Percentiles rank a stretch among this genome's conserved stretches.
phyloP scores from a whole-genome alignment of 2,113 vertebrate species.

The Athene noctua region DNA sequence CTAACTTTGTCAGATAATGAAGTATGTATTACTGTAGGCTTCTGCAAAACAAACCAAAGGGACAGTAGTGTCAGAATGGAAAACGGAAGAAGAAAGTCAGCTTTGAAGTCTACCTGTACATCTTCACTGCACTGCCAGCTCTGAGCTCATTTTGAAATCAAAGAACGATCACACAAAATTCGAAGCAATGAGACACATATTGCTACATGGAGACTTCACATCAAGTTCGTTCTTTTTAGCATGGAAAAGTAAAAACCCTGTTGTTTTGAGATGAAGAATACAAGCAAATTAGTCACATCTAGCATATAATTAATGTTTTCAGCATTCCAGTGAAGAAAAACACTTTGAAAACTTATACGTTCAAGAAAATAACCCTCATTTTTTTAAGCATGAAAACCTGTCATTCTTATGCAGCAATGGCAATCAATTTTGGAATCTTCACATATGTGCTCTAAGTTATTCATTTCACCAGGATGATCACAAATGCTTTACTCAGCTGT shows the following conservation, averaged over 20 bases:
- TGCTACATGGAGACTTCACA: constrained; percentile 64
- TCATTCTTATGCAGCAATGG: not conserved
- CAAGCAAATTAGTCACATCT: constrained; percentile 63
- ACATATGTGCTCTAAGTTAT: constrained; percentile 13
- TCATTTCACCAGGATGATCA: constrained; percentile 10
- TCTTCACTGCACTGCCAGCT: constrained; percentile 47
- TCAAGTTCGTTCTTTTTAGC: constrained; percentile 57
- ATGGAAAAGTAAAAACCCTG: constrained; percentile 50
- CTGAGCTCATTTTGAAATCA: constrained; percentile 68
- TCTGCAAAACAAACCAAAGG: constrained; percentile 49
- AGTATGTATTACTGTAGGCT: constrained; percentile 25
- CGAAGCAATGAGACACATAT: constrained; percentile 54
- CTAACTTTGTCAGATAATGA: constrained; percentile 28
- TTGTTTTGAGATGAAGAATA: constrained; percentile 52
- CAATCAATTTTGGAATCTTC: constrained; percentile 1
- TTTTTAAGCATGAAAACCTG: not conserved
- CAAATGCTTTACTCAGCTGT: not conserved
- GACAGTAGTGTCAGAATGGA: constrained; percentile 9
- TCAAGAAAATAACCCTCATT: too few relatives aligned
- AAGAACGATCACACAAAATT: constrained; percentile 62
- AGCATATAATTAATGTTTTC: constrained; percentile 54
- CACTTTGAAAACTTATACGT: constrained; percentile 29
- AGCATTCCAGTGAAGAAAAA: constrained; percentile 1
- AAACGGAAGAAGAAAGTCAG: constrained; percentile 58
- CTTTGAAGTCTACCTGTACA: constrained; percentile 63